These are phyloP conservation scores for Salvelinus fontinalis DNA, from an alignment of 2,113 vertebrate genomes.

Conservation along the genomic window DNA sequence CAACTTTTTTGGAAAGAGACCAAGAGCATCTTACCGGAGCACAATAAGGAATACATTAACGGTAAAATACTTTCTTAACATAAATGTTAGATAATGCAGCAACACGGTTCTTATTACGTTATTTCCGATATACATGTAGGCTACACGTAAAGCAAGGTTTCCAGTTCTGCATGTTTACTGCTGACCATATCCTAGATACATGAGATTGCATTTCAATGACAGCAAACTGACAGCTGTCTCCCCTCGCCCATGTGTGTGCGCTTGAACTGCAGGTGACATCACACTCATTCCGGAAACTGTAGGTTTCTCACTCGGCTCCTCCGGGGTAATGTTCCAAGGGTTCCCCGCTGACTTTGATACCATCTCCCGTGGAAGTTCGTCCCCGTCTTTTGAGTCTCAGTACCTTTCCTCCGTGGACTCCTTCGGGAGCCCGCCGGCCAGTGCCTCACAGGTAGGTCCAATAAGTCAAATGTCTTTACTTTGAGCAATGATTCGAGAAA, in stretches of 20 bases:
- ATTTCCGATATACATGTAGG: neutral
- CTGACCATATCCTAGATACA: too few relatives aligned
- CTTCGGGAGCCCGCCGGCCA: slow-evolving; percentile 89
- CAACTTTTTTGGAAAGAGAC: slow-evolving; percentile 81
- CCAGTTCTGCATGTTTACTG: neutral
- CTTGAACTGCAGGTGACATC: slow-evolving; percentile 68
- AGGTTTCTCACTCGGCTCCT: slow-evolving; percentile 77
- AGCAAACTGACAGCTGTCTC: slow-evolving; percentile 2
- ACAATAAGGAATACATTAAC: slow-evolving; percentile 53
- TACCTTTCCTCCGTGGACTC: slow-evolving; percentile 96
- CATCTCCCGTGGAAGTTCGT: slow-evolving; percentile 90
- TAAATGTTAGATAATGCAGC: neutral
- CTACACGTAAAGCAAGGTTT: neutral
- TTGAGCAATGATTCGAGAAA: neutral
- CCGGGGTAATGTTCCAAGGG: slow-evolving; percentile 94
- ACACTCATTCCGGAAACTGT: slow-evolving; percentile 71
- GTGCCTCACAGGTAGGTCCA: slow-evolving; percentile 84
- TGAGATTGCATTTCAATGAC: neutral
- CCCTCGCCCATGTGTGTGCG: slow-evolving; percentile 7
- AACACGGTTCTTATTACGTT: neutral
- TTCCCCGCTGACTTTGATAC: slow-evolving; percentile 94
- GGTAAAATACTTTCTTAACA: slow-evolving; percentile 52
- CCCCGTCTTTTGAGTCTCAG: slow-evolving; percentile 91
- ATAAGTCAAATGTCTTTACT: neutral
- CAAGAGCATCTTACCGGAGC: slow-evolving; percentile 62